Evolutionary conservation across 2,888 invertebrate species (phyloP), one percentile per base, ranked within the genome.

Genomic region (Calliphora vomitoria): DNA sequence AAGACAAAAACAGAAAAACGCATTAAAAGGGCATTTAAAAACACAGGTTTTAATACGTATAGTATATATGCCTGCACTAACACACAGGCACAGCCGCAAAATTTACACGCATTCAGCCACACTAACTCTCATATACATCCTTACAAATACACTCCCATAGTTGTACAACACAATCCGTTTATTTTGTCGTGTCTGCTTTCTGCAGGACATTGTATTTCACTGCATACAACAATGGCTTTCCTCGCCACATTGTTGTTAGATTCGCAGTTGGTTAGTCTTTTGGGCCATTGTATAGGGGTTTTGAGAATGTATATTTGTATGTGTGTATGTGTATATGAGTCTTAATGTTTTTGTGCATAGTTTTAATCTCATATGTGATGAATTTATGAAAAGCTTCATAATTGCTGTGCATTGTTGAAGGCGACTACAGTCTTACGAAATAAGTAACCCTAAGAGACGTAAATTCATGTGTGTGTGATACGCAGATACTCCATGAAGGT

Each of bases 371-470:
- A 55, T 10, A 82, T 86, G 78, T 69, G 78, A 74, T 74, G 79
- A 82, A 82, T 86, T 86, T 86, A 78, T 82, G 74, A 82, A 66
- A 82, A 60, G 72, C 50, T 82, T 60, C 62, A 86, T 86, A 82
- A 86, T 68, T 82, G 60, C 53, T 58, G 4, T 66, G 47, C 8
- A 60, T 66, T 79, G 38, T n/a, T 55, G 44, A 41, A 62, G 71
- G 8, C 58, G 55, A 31, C 58, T 66, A 55, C 18, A 74, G 41
- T 71, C 60, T 20, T 47, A 35, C n/a, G 50, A 35, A 38, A 35
- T 18, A 60, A 15, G 55, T 41, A 31, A 68, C n/a, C 25, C 25
- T 25, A 44, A 50, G 15, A 15, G 4, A 13, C 18, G 50, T 62
- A 62, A 13, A 18, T 38, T 44, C 10, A n/a, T 38, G 15, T 64